Conservation (phyloP, 2,888 invertebrate species). For the Drosophila ustulata region DNA sequence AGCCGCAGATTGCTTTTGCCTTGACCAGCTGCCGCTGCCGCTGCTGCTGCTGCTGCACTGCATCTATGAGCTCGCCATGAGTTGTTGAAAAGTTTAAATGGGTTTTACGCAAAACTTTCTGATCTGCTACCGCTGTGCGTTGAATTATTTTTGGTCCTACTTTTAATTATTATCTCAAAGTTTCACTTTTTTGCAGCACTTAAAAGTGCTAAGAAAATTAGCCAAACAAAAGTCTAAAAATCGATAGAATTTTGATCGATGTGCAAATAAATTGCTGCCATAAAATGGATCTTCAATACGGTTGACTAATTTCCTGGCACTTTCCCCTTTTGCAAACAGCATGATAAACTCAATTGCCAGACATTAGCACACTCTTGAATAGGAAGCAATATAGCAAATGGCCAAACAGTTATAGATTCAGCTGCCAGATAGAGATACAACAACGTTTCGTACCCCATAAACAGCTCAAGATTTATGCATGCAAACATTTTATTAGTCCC, state of each 20-base stretch:
- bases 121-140: constrained; percentile 59
- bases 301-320: constrained; percentile 33
- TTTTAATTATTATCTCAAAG: constrained; percentile 54
- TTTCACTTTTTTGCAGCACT: constrained; percentile 25
- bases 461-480: constrained; percentile 66
- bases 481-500: constrained; percentile 53
- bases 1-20: constrained; percentile 71
- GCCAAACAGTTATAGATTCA: constrained; percentile 32
- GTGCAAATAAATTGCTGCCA: background rate
- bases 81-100: constrained; percentile 78
- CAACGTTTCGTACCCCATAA: constrained; percentile 43
- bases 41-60: constrained; percentile 50
- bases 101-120: constrained; percentile 75
- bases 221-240: background rate
- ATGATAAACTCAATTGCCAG: constrained; percentile 33
- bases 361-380: constrained; percentile 51
- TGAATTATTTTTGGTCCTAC: constrained; percentile 45
- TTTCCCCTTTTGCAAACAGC: background rate
- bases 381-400: constrained; percentile 38
- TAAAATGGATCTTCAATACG: background rate
- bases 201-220: constrained; percentile 17
- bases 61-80: constrained; percentile 61
- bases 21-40: constrained; percentile 37
- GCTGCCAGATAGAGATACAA: constrained; percentile 30
- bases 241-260: constrained; percentile 1